phyloP scores from a whole-genome alignment of 2,113 vertebrate species.

The Colinus virginianus region DNA sequence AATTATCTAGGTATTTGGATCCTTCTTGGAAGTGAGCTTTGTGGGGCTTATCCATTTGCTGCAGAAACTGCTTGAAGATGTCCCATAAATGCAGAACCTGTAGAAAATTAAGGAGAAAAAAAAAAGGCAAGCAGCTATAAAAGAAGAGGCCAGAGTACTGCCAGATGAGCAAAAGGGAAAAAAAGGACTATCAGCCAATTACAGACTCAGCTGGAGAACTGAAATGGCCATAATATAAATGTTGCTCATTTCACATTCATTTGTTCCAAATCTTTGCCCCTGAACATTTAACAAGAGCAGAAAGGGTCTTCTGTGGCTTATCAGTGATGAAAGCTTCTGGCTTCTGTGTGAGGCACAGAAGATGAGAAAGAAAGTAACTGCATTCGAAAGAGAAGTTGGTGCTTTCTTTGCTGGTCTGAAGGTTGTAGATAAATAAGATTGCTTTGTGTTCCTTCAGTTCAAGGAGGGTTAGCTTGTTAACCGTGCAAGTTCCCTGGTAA shows the following conservation, averaged over 20 bases:
- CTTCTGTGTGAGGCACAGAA: not conserved
- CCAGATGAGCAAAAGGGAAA: not conserved
- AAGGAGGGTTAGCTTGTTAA: conserved; percentile 29
- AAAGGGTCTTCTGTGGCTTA: not conserved
- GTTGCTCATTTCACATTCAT: conserved; percentile 25
- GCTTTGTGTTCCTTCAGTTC: not conserved
- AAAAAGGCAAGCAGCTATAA: not conserved
- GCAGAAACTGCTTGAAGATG: not conserved
- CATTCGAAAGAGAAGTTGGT: not conserved
- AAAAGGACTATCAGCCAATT: conserved; percentile 1
- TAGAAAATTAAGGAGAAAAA: not conserved
- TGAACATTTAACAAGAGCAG: not conserved
- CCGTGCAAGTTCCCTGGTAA: not conserved
- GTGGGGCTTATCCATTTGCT: not conserved
- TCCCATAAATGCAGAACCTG: not conserved
- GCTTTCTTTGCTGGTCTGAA: conserved; percentile 2
- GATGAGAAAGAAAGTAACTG: conserved; percentile 18
- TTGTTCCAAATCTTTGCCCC: conserved; percentile 29
- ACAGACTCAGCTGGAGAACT: conserved; percentile 6
- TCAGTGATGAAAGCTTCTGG: not conserved
- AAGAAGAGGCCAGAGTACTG: not conserved
- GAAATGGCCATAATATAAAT: conserved; percentile 2
- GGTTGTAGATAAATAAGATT: not conserved
- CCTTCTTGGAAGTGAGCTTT: not conserved
- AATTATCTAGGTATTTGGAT: not conserved